Percentiles rank a stretch among this genome's conserved stretches.
Evolutionary conservation across 2,797 vertebrate species (phyloP).

Genomic region (Liasis olivaceus): DNA sequence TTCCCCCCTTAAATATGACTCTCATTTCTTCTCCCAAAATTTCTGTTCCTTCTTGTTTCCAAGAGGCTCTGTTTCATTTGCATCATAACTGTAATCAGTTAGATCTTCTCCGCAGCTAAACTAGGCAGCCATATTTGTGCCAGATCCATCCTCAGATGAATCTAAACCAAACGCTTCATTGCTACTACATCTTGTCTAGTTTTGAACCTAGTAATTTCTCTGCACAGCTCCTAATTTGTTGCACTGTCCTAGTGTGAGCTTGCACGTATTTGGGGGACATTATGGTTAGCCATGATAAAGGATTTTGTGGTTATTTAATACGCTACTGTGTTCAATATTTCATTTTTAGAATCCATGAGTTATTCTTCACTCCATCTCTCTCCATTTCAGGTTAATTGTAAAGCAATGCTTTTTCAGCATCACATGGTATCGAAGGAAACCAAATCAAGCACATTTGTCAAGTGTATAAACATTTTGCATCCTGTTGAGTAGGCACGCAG

Average conservation of each 20-base stretch:
- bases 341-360: not conserved
- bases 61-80: not conserved
- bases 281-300: not conserved
- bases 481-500: constrained; percentile 37
- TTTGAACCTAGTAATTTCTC: too few species aligned
- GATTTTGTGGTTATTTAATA: not conserved
- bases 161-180: too few species aligned
- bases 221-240: too few species aligned
- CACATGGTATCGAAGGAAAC: constrained; percentile 34
- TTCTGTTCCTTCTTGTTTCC: not conserved
- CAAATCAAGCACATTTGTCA: constrained; percentile 41
- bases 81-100: not conserved
- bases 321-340: not conserved
- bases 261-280: too few species aligned
- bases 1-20: too few species aligned
- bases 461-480: constrained; percentile 29
- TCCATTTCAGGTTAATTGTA: constrained; percentile 17
- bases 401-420: constrained; percentile 33
- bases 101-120: not conserved
- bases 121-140: not conserved
- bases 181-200: too few species aligned
- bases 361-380: constrained; percentile 17
- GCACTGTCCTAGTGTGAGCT: too few species aligned
- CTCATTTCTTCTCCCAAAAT: not conserved
- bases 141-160: too few species aligned